Percentiles rank a stretch among this genome's conserved stretches.
These are phyloP conservation scores for Drosophila seguyi DNA, from an alignment of 1,140 invertebrate species.

Conservation along the genomic window DNA sequence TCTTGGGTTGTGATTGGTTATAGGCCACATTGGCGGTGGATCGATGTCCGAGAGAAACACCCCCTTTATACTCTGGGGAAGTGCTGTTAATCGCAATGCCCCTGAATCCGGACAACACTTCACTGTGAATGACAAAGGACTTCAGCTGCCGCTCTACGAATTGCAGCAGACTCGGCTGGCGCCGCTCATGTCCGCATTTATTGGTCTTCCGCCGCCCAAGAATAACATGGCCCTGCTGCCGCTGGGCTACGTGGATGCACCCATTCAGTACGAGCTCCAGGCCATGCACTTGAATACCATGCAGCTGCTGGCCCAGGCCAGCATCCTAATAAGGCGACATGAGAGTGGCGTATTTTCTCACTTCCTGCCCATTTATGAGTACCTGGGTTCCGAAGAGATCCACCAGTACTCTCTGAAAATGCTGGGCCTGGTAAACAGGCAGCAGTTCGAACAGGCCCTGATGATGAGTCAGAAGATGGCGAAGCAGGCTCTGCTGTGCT, in stretches of 20 bases:
- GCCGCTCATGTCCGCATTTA: conserved; percentile 77
- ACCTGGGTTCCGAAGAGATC: conserved; percentile 24
- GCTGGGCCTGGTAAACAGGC: background rate
- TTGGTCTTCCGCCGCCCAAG: conserved; percentile 28
- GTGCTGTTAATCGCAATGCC: conserved; percentile 5
- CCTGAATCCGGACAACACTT: background rate
- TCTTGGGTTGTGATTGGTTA: background rate
- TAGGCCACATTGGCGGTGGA: conserved; percentile 92
- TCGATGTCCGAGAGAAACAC: conserved; percentile 9
- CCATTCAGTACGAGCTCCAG: conserved; percentile 85
- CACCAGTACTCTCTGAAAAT: conserved; percentile 5
- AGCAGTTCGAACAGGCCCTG: conserved; percentile 9
- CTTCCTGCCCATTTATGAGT: conserved; percentile 41
- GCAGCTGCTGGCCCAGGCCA: conserved; percentile 23
- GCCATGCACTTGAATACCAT: conserved; percentile 85
- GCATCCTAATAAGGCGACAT: conserved; percentile 30
- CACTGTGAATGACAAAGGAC: conserved; percentile 3
- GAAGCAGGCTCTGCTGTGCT: conserved; percentile 86
- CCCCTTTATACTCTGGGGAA: conserved; percentile 32
- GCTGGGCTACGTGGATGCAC: conserved; percentile 6
- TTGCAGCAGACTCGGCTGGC: conserved; percentile 25
- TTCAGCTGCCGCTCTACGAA: background rate
- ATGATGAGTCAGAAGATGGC: conserved; percentile 25
- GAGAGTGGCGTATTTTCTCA: conserved; percentile 43
- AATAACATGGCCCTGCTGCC: conserved; percentile 38